These are phyloP conservation scores for Plagiodera versicolora DNA, from an alignment of 2,888 invertebrate genomes.

Conservation along the genomic window DNA sequence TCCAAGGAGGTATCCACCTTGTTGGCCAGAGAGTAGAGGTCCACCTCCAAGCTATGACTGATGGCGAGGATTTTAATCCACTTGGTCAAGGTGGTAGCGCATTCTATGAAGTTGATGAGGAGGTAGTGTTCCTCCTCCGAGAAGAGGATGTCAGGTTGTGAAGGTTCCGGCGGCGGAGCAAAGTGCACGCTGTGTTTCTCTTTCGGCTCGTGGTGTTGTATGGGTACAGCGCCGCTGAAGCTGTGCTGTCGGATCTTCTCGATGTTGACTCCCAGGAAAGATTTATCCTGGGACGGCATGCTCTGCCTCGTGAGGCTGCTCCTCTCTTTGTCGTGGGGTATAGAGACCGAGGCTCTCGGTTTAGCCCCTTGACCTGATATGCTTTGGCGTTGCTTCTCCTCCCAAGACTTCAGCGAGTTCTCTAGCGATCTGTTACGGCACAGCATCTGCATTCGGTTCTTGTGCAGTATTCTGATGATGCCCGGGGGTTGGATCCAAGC, in stretches of 20 bases:
- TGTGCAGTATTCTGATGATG: slow-evolving; percentile 92
- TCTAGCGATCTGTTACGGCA: slow-evolving; percentile 89
- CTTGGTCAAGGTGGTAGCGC: slow-evolving; percentile 83
- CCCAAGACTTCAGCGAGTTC: slow-evolving; percentile 85
- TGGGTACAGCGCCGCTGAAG: slow-evolving; percentile 52
- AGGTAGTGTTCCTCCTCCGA: slow-evolving; percentile 69
- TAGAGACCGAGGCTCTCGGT: slow-evolving; percentile 49
- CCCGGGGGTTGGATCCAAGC: slow-evolving; percentile 98
- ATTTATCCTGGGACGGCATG: slow-evolving; percentile 52
- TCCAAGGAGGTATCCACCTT: slow-evolving; percentile 71
- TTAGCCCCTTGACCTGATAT: slow-evolving; percentile 56
- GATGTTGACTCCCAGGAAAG: slow-evolving; percentile 52
- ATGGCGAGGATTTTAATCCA: slow-evolving; percentile 66
- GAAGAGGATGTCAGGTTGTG: slow-evolving; percentile 56
- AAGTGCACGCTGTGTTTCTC: slow-evolving; percentile 47
- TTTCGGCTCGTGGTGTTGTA: slow-evolving; percentile 37
- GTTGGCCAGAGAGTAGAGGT: slow-evolving; percentile 74
- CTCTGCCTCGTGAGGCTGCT: slow-evolving; percentile 53
- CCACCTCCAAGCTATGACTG: slow-evolving; percentile 71
- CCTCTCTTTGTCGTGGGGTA: slow-evolving; percentile 51
- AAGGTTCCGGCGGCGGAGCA: slow-evolving; percentile 42
- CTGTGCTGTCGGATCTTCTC: slow-evolving; percentile 54
- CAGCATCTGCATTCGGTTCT: slow-evolving; percentile 96
- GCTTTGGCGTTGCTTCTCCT: slow-evolving; percentile 75
- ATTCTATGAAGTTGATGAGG: slow-evolving; percentile 79